Conservation (phyloP, 2,888 invertebrate species). For the Sclerodermus sp. region DNA sequence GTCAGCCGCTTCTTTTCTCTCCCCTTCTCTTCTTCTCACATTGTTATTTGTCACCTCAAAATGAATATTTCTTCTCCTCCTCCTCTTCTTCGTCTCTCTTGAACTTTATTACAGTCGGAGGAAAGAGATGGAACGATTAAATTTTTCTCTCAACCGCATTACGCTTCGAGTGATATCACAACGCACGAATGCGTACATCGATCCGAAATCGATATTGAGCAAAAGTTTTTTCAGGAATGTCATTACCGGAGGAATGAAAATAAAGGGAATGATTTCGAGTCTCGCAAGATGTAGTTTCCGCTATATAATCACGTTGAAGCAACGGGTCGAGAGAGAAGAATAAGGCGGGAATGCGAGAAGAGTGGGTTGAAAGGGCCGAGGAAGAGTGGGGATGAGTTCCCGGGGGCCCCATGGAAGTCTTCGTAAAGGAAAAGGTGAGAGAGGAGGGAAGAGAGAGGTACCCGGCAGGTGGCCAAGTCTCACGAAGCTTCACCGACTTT, state of each 20-base stretch:
- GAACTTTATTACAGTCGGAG: no score
- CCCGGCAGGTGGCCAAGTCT: slow-evolving; percentile 52
- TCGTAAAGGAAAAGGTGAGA: neutral
- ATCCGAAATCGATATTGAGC: no score
- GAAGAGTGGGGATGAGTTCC: neutral
- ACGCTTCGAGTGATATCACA: no score
- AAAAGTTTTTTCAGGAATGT: no score
- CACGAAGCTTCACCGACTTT: slow-evolving; percentile 29
- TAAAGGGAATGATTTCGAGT: no score
- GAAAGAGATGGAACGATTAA: no score
- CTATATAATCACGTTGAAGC: neutral
- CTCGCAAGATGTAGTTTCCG: neutral
- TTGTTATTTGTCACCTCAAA: no score
- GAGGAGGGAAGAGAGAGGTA: slow-evolving; percentile 11
- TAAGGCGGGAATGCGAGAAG: slow-evolving; percentile 3
- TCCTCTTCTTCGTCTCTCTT: no score
- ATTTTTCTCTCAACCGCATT: no score
- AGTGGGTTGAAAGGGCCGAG: slow-evolving; percentile 3
- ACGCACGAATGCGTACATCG: no score
- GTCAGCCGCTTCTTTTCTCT: neutral
- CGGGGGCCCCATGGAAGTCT: neutral
- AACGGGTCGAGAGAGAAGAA: slow-evolving; percentile 1
- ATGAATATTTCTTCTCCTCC: no score
- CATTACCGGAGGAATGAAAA: no score
- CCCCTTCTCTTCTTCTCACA: neutral